phyloP scores from a whole-genome alignment of 35 echinoderm and acorn worm genomes.

The Stichopus chloronotus region DNA sequence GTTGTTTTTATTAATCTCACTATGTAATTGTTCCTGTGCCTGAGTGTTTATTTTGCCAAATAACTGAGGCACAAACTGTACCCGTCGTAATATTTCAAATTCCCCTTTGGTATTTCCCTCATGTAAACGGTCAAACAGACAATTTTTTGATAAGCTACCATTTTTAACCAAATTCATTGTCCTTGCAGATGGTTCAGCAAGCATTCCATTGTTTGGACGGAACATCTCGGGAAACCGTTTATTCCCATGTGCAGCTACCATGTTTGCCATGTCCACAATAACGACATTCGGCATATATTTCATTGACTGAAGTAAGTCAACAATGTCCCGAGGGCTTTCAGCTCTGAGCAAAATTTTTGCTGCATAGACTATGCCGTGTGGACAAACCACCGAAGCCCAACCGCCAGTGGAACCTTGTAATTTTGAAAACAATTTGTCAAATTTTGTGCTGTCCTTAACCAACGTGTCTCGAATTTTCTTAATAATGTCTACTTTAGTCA shows the following conservation, averaged over 20 bases:
- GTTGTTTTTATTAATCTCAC: no score
- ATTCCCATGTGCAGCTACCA: constrained; percentile 63
- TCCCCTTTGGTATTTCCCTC: constrained; percentile 25
- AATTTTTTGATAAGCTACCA: not conserved
- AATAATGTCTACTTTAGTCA: constrained; percentile 30
- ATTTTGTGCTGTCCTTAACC: constrained; percentile 2
- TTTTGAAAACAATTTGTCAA: constrained; percentile 39
- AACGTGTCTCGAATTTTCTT: constrained; percentile 23
- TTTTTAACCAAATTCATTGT: not conserved
- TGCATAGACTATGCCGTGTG: constrained; percentile 49
- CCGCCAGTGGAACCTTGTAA: constrained; percentile 36
- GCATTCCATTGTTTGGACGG: constrained; percentile 58
- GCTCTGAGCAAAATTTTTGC: constrained; percentile 33
- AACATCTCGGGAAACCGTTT: constrained; percentile 43
- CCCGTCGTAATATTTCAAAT: not conserved
- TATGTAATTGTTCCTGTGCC: no score
- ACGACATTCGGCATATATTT: constrained; percentile 55
- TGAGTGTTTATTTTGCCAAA: constrained; percentile 2
- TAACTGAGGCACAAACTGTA: not conserved
- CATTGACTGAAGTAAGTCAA: constrained; percentile 40
- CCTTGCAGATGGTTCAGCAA: not conserved
- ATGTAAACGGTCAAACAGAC: constrained; percentile 52
- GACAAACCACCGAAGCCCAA: constrained; percentile 20
- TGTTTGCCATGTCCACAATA: constrained; percentile 67
- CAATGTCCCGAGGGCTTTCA: constrained; percentile 47